These are phyloP conservation scores for Pteropus alecto DNA, from an alignment of 2,113 vertebrate species.

Conservation along the genomic window DNA sequence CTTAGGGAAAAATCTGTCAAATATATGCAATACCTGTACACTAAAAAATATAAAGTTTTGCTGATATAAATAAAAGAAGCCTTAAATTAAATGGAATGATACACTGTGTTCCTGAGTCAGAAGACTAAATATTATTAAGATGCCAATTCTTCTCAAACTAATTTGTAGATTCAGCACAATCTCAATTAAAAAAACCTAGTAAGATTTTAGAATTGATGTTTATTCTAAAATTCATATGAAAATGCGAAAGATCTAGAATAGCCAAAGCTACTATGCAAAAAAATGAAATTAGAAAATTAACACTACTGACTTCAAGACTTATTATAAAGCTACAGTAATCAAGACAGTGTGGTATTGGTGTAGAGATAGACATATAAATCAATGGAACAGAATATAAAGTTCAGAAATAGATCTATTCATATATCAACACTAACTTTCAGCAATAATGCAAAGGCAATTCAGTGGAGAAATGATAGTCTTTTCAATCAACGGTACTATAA, in stretches of 20 bases:
- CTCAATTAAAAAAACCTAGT: not conserved
- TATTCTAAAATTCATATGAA: not conserved
- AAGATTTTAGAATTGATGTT: not conserved
- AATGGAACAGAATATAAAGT: constrained; percentile 14
- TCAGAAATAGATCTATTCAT: not conserved
- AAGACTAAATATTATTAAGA: not conserved
- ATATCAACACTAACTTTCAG: not conserved
- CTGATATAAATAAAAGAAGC: not conserved
- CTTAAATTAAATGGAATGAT: not conserved
- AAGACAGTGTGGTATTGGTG: not conserved
- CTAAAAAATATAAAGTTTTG: not conserved
- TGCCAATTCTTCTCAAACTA: not conserved
- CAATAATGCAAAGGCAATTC: not conserved
- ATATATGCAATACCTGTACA: not conserved
- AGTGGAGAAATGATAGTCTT: not conserved
- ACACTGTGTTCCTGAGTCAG: not conserved
- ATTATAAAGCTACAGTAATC: not conserved
- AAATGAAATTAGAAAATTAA: not conserved
- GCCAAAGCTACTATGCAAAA: not conserved
- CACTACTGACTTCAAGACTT: not conserved
- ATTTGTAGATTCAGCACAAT: not conserved
- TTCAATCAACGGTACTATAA: not conserved
- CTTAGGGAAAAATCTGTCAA: not conserved
- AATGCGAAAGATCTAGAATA: not conserved
- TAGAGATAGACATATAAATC: not conserved